Base-by-base conservation (phyloP, 2,113 vertebrate species). In the Girardinichthys multiradiatus region DNA sequence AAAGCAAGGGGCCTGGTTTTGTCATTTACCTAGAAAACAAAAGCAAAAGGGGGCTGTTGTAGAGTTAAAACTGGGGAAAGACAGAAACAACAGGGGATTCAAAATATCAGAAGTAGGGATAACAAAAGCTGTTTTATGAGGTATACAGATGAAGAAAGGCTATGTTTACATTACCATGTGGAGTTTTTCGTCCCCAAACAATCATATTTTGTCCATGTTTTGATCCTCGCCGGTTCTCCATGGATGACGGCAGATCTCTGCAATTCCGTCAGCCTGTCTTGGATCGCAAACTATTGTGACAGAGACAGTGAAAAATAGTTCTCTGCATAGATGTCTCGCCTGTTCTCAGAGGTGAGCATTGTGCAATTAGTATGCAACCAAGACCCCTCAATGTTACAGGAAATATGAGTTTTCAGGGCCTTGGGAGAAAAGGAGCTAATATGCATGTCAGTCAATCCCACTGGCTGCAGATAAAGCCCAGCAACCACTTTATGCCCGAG, bases 311-410 rank as follows among this genome's bases (percentile, higher is more conserved):
- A 85, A 74, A 82, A 87, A 86, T 65, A 69, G 62, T 64, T 78
- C 64, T 70, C 85, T 45, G 29, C 26, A 68, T 26, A 30, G 72
- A 87, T 29, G 70, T 60, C 68, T 74, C 0, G 17, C 77, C 74
- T 17, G 51, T 80, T 85, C 91, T 89, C 82, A 65, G 84, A 89
- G 86, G 86, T 89, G 84, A 89, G 74, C 76, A 2, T 28, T 51
- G 30, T 27, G 19, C 84, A 91, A 92, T 92, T 92, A 90, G 89
- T 87, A 93, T 93, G 90, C 91, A 89, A 84, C 88, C 77, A 83
- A 84, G 90, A 89, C 70, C 31, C 80, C 73, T 70, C 79, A n/a
- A 66, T 74, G 77, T 90, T 89, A 81, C 19, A 67, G 80, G 87
- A 90, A 89, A 83, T 87, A 89, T 88, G 83, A 92, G 87, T 90